A percentile compares a stretch with the other conserved stretches of the same genome.
Conservation (phyloP, 2,888 invertebrate genomes). For the Pyrgus malvae region DNA sequence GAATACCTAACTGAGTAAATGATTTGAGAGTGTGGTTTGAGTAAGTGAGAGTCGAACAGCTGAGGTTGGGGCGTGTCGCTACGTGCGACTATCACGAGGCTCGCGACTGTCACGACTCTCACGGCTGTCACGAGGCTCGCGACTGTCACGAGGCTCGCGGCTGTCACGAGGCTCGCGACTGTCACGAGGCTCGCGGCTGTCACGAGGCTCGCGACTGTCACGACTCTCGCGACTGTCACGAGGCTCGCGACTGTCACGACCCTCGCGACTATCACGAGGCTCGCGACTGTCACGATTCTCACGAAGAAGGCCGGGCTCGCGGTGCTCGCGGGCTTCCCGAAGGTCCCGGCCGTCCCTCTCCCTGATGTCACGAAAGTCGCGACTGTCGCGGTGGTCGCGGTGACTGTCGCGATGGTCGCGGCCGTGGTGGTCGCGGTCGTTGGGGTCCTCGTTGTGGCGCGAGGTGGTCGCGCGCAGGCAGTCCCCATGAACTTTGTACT, state of each 20-base stretch:
- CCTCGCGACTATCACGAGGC: too few relatives aligned
- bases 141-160: conserved; percentile 21
- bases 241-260: not conserved
- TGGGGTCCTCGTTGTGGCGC: conserved; percentile 25
- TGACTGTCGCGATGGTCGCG: not conserved
- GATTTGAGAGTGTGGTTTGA: too few relatives aligned
- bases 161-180: conserved; percentile 28
- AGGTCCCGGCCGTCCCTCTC: not conserved
- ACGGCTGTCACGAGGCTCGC: not conserved
- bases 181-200: not conserved
- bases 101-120: conserved; percentile 5
- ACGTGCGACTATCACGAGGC: conserved; percentile 22
- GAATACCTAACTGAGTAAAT: too few relatives aligned
- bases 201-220: not conserved
- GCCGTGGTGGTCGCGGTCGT: not conserved
- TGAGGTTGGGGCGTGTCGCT: conserved; percentile 28
- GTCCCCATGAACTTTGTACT: conserved; percentile 87
- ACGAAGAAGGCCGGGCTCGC: not conserved
- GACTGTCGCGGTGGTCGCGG: conserved; percentile 3
- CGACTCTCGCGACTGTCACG: conserved; percentile 1
- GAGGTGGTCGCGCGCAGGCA: conserved; percentile 43
- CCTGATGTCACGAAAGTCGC: not conserved
- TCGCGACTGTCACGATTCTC: conserved; percentile 2
- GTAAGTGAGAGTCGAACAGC: conserved; percentile 32
- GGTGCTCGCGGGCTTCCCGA: not conserved